These are phyloP conservation scores for Tachysurus fulvidraco DNA, from an alignment of 2,113 vertebrate genomes.

Conservation along the genomic window DNA sequence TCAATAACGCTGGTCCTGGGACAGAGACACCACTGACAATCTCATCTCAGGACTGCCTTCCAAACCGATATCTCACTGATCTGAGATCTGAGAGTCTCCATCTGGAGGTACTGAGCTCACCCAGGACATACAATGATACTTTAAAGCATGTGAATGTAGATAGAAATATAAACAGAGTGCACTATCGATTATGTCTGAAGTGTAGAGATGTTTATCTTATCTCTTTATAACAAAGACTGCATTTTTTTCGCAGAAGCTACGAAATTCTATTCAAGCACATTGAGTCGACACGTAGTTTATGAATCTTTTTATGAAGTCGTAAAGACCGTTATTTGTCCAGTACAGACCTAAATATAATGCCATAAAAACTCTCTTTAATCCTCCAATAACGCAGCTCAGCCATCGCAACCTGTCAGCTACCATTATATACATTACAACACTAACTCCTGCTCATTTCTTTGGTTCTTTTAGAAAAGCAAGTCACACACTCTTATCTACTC, in stretches of 20 bases:
- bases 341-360: not conserved
- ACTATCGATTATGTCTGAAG: not conserved
- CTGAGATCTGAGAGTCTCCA: conserved; percentile 22
- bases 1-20: conserved; percentile 31
- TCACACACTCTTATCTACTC: too few relatives aligned
- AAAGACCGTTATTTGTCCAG: not conserved
- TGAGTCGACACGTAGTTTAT: not conserved
- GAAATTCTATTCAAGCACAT: not conserved
- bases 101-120: not conserved
- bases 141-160: conserved; percentile 8
- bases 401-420: too few relatives aligned
- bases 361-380: not conserved
- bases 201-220: conserved; percentile 8
- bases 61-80: conserved; percentile 25
- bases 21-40: conserved; percentile 27
- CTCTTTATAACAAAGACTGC: not conserved
- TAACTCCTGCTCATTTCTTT: too few relatives aligned
- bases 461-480: too few relatives aligned
- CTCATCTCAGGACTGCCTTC: conserved; percentile 31
- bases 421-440: too few relatives aligned
- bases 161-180: not conserved
- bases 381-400: too few relatives aligned
- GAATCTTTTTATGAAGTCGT: not conserved
- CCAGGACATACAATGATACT: not conserved
- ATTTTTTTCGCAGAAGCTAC: not conserved